Evolutionary conservation across 2,797 vertebrate species (phyloP).

Genomic region (Spinus pinus): DNA sequence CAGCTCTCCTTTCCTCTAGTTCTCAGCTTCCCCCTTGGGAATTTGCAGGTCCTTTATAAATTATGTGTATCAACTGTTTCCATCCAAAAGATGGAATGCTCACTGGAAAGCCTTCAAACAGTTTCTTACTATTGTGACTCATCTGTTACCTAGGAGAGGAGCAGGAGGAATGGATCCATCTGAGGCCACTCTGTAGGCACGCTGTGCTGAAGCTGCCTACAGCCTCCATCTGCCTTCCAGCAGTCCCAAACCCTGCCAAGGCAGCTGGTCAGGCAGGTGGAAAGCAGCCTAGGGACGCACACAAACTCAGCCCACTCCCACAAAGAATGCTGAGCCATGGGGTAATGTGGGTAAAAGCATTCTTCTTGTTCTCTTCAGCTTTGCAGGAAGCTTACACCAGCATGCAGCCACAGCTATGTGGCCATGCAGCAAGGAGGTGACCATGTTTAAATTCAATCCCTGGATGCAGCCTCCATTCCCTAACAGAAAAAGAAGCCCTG

Average conservation of each 20-base stretch:
- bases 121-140: conserved; percentile 12
- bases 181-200: conserved; percentile 23
- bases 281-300: neutral
- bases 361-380: neutral
- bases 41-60: neutral
- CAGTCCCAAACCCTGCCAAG: neutral
- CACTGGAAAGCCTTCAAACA: conserved; percentile 14
- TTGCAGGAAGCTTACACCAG: neutral
- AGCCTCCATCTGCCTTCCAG: conserved; percentile 49
- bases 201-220: conserved; percentile 20
- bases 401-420: neutral
- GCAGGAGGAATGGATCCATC: neutral
- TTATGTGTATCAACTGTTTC: neutral
- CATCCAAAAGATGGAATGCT: neutral
- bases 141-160: conserved; percentile 60
- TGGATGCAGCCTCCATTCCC: neutral
- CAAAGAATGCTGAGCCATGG: neutral
- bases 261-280: neutral
- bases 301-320: neutral
- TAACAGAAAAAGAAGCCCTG: neutral
- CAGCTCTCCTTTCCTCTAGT: neutral
- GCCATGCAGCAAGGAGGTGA: neutral
- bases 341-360: neutral
- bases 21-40: neutral
- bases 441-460: neutral